Evolutionary conservation across 2,888 invertebrate species (phyloP).

Genomic region (Tyria jacobaeae): DNA sequence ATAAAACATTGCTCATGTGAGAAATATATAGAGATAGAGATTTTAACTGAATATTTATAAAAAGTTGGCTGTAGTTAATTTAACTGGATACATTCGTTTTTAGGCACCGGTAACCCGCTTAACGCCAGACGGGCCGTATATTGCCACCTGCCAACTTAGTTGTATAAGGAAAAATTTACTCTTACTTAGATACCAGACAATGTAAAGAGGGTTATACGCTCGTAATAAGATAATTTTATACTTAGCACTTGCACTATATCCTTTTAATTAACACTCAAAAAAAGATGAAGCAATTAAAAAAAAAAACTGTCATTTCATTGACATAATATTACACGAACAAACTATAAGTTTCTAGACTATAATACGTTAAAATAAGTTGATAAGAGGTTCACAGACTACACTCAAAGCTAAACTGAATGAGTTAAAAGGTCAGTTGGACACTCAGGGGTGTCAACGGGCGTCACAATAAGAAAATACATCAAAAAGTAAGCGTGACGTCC

Average conservation of each 20-base stretch:
- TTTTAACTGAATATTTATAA: no score
- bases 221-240: not conserved
- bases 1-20: no score
- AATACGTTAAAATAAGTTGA: not conserved
- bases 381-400: not conserved
- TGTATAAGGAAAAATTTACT: no score
- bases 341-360: not conserved
- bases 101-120: not conserved
- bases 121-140: not conserved
- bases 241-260: not conserved
- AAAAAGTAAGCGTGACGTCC: no score
- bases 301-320: not conserved
- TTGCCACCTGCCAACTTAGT: not conserved
- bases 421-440: slow-evolving; percentile 6
- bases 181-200: no score
- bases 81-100: no score
- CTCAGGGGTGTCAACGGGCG: not conserved
- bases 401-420: slow-evolving; percentile 6
- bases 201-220: no score
- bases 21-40: no score
- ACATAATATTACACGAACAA: not conserved
- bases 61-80: no score
- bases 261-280: no score
- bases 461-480: not conserved
- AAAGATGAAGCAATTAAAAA: not conserved